Percentiles rank a stretch among this genome's conserved stretches.
phyloP scores from a whole-genome alignment of 2,113 vertebrate species.

The Phaethornis superciliosus region DNA sequence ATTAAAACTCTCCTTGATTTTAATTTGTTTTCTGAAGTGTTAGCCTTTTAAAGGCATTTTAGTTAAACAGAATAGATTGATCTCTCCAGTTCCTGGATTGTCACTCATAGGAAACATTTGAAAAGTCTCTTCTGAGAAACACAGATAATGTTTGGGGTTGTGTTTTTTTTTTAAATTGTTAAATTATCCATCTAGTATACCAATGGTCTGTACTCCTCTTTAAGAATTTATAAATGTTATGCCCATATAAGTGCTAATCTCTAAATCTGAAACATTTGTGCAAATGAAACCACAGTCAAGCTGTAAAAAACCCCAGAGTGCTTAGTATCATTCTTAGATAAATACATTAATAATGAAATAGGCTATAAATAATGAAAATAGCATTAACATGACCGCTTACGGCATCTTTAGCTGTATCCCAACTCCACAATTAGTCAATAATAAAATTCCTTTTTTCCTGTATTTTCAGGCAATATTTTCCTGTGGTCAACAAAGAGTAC shows the following conservation, averaged over 20 bases:
- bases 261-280: not conserved
- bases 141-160: not conserved
- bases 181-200: not conserved
- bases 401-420: not conserved
- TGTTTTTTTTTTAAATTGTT: not conserved
- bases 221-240: not conserved
- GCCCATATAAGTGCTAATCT: not conserved
- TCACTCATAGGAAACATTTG: not conserved
- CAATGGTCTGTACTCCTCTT: not conserved
- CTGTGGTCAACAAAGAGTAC: not conserved
- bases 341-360: slow-evolving; percentile 12
- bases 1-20: not conserved
- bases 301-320: not conserved
- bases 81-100: not conserved
- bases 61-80: not conserved
- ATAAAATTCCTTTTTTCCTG: slow-evolving; percentile 2
- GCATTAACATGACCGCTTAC: not conserved
- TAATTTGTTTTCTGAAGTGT: not conserved
- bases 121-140: not conserved
- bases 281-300: not conserved
- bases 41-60: not conserved
- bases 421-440: slow-evolving; percentile 10
- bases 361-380: not conserved
- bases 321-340: not conserved
- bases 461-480: slow-evolving; percentile 27